Evolutionary conservation across 2,888 invertebrate genomes (phyloP), one percentile per base, ranked within the genome.

Genomic region (Pristionchus mayeri): DNA sequence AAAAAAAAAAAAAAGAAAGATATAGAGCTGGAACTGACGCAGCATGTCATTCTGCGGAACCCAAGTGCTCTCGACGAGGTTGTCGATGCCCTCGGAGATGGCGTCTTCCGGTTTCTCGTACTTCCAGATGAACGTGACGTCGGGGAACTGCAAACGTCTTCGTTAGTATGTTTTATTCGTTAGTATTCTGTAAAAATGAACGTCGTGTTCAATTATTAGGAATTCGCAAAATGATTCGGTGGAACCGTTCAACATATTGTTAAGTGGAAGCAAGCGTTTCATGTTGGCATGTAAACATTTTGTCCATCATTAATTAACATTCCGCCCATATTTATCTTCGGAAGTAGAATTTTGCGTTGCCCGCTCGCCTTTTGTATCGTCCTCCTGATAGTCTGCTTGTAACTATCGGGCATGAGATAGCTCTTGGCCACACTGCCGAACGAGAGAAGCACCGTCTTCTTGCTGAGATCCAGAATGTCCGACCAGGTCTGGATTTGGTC

Each of bases 371-470:
- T 67, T 16, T 16, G n/a, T 50, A 87, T 85, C 1, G 87, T 86
- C 24, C 82, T 81, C 18, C 86, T 44, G 37, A 89, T 84, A 0
- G 85, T 84, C 11, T 18, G 52, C 60, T 88, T 89, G 78, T 86
- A 85, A 21, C 82, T 37, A 6, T 79, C 79, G 2, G 79, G 79
- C 79, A 79, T 79, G 0, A 79, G 54, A 79, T 52, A 79, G 34
- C 79, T 79, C 40, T 79, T 79, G 34, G 79, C 79, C 30, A 79
- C 79, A 24, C 37, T 52, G 18, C 79, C 79, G 34, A 79, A 79
- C 18, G 79, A 79, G 79, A 79, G 11, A 40, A 79, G 54, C 3
- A 79, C 79, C 34, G 79, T 79, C 24, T 52, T 50, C 54, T 50
- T 50, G 30, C 79, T 52, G 9, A 79, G 54, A 21, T 50, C 16